A percentile compares a stretch with the other conserved stretches of the same genome.
Evolutionary conservation across 2,113 vertebrate genomes (phyloP).

Genomic region (Agelaius tricolor): DNA sequence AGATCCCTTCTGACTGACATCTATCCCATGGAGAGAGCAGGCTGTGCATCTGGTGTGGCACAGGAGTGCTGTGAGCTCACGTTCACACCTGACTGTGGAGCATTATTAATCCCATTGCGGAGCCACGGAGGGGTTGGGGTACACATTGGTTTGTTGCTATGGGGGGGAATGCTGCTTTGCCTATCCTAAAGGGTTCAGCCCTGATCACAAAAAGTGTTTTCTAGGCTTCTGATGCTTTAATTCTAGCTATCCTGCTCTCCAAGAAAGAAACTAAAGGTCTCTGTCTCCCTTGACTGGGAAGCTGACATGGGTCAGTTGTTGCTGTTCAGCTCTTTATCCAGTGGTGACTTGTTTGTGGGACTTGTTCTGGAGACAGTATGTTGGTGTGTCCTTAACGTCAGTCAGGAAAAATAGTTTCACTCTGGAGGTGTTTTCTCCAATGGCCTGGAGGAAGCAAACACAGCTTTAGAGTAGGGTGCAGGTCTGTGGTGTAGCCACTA

Average conservation of each 20-base stretch:
- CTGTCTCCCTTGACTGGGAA: neutral
- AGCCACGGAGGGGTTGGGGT: neutral
- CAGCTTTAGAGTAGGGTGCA: neutral
- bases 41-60: neutral
- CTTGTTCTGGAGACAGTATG: neutral
- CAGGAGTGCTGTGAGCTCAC: neutral
- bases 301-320: neutral
- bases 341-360: neutral
- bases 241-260: neutral
- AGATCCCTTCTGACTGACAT: neutral
- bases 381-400: neutral
- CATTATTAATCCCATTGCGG: rapidly evolving
- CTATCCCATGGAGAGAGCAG: neutral
- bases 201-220: neutral
- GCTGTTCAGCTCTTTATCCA: neutral
- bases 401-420: neutral
- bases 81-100: rapidly evolving
- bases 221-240: neutral
- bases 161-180: neutral
- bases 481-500: neutral
- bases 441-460: neutral
- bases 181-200: neutral
- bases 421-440: neutral
- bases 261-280: neutral
- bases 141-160: rapidly evolving